phyloP scores from a whole-genome alignment of 2,113 vertebrate genomes.

The Petrocephalus zakoni region DNA sequence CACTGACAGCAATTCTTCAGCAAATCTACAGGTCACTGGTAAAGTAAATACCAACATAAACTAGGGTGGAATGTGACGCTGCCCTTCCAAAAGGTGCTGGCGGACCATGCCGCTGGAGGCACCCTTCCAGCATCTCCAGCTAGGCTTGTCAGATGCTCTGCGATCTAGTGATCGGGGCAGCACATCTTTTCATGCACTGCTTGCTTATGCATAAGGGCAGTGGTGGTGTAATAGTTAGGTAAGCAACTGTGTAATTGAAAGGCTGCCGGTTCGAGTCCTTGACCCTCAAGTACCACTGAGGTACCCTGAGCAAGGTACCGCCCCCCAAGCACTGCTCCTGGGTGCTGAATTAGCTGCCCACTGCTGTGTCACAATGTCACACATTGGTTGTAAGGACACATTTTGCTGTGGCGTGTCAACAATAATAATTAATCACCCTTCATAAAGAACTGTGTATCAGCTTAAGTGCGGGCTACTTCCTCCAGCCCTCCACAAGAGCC shows the following conservation, averaged over 20 bases:
- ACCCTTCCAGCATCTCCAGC: not conserved
- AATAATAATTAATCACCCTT: no score
- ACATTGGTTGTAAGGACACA: no score
- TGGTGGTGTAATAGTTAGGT: no score
- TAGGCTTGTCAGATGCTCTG: not conserved
- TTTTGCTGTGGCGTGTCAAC: no score
- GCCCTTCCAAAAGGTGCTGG: not conserved
- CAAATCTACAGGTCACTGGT: not conserved
- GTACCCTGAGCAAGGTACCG: no score
- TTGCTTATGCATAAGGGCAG: not conserved
- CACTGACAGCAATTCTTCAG: not conserved
- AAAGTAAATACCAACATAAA: not conserved
- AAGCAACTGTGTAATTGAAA: no score
- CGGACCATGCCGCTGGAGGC: not conserved
- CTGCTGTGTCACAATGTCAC: no score
- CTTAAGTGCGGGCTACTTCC: not conserved
- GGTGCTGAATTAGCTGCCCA: no score
- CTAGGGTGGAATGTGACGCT: not conserved
- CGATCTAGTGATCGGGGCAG: not conserved
- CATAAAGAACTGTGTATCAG: no score
- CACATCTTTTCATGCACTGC: not conserved
- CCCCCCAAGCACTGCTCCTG: no score
- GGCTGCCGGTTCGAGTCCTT: no score
- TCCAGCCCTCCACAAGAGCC: not conserved
- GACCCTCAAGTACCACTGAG: no score